Base-by-base conservation (phyloP, 2,888 invertebrate genomes). In the Eupithecia tripunctaria region DNA sequence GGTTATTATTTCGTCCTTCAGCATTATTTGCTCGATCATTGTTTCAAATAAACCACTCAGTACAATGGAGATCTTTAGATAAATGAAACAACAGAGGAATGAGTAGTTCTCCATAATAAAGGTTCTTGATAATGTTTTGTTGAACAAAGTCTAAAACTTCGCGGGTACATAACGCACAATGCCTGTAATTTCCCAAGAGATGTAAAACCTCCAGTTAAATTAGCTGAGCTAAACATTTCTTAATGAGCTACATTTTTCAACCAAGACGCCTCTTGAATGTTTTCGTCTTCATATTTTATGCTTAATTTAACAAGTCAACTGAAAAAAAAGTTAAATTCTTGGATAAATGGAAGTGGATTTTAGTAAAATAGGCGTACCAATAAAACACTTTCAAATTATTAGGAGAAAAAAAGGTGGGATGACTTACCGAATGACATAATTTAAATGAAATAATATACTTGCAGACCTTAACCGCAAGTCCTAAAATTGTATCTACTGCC, bases 201-300 rank as follows among this genome's bases (percentile, higher is more conserved):
- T 84, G 82, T 83, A 83, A 86, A 84, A 86, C 88, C 86, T 86
- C 88, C 87, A 87, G 88, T 88, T 88, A 90, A 92, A 93, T 93
- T 91, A 92, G 87, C 88, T 89, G 81, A 84, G 86, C 90, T 92
- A 91, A 92, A 91, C 89, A 92, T 91, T 87, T 82, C 88, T 87
- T 90, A 90, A 90, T 90, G 89, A 89, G 86, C 85, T 85, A 88
- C 87, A 91, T 90, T 91, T 91, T 86, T 89, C 89, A 90, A 85
- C 85, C 82, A 88, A 83, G 85, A 86, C 84, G 84, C 82, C 84
- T 78, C 84, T 83, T 84, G 83, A 84, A 86, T 86, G 82, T 86
- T 85, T 85, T 82, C 83, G 80, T 84, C 82, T 84, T 81, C 83
- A 85, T 83, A 85, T 85, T 87, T 87, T 82, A 84, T 81, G 79